Base-by-base conservation (phyloP, 2,113 vertebrate genomes). In the Pycnonotus jocosus region DNA sequence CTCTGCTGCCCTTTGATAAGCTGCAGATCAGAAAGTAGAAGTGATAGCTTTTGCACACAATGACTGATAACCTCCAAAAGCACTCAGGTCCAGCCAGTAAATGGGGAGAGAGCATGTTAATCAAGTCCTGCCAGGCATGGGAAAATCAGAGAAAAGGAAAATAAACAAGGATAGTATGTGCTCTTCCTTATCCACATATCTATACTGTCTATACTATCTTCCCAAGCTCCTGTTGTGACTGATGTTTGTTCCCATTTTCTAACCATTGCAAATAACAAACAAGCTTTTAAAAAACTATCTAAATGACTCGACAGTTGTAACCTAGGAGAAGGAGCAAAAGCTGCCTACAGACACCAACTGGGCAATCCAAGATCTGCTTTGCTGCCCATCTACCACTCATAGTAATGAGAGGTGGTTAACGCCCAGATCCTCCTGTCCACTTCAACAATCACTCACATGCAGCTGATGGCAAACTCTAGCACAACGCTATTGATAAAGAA, bases 81-180 rank as follows among this genome's bases (percentile, higher is more conserved):
- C 51, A 73, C 60, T 56, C n/a, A 92, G 62, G 17, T 82, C 51
- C 58, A 71, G 79, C 18, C 79, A 83, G 9, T 33, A 73, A 78
- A 66, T 1, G 25, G 31, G 19, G 30, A 77, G 40, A 38, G 10
- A 80, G 20, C 27, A 38, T 0, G 0, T 50, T 62, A 70, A 78
- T 61, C 66, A 65, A 65, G 54, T 33, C 37, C 66, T 70, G 5
- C 51, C 72, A 85, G 61, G 27, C 22, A 0, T 58, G 42, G 42
- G 56, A 88, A 94, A 94, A 95, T 44, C 70, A 72, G 20, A 81
- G 42, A 74, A 86, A 88, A 92, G 69, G 61, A 95, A 88, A 92
- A 94, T 7, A 31, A 95, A 66, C 42, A 40, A 62, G 51, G 20
- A 47, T 21, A 81, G 30, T 10, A 68, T 0, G 11, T n/a, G 10